Evolutionary conservation across 2,113 vertebrate species (phyloP).

Genomic region (Eubucco bourcierii): DNA sequence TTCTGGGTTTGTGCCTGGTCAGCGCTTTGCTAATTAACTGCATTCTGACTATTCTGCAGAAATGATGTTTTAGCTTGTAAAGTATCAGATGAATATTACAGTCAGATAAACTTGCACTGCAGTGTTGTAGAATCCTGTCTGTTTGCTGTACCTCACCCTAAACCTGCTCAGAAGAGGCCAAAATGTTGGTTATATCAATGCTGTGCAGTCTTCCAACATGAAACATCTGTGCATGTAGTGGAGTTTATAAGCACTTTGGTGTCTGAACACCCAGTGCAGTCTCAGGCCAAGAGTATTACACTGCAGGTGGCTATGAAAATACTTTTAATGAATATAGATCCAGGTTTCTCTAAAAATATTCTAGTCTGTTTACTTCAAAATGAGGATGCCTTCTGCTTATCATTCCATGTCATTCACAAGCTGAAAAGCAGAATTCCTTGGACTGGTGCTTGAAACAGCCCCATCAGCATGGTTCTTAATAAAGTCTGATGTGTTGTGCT

Average conservation of each 20-base stretch:
- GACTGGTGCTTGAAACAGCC: neutral
- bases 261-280: neutral
- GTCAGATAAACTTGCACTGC: slow-evolving; percentile 28
- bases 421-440: neutral
- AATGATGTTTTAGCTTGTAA: slow-evolving; percentile 50
- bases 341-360: neutral
- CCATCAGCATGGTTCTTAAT: neutral
- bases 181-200: neutral
- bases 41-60: slow-evolving; percentile 57
- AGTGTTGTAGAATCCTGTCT: neutral
- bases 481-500: neutral
- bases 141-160: neutral
- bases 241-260: neutral
- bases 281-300: neutral
- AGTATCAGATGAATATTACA: neutral
- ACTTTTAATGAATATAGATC: neutral
- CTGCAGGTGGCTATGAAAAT: neutral
- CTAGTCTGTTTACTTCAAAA: neutral
- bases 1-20: slow-evolving; percentile 45
- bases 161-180: neutral
- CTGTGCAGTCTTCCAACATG: neutral
- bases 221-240: neutral
- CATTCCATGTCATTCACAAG: neutral
- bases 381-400: neutral
- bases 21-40: slow-evolving; percentile 67